Conservation (phyloP, 2,888 invertebrate genomes). For the Hyles lineata region DNA sequence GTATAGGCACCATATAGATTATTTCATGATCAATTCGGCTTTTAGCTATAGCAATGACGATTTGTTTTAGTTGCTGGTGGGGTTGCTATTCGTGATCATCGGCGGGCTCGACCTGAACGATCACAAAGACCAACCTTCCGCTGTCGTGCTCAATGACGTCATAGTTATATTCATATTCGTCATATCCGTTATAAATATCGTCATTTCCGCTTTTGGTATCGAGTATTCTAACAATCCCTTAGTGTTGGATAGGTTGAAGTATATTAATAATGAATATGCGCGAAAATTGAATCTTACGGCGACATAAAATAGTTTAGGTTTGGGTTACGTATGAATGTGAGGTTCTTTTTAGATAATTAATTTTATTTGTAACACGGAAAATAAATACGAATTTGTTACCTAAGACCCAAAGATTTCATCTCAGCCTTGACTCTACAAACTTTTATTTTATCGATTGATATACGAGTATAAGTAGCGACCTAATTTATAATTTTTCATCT, state of each 20-base stretch:
- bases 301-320: not conserved
- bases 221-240: conserved; percentile 89
- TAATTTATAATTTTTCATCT: too few relatives aligned
- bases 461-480: too few relatives aligned
- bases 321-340: not conserved
- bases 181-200: conserved; percentile 92
- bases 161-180: conserved; percentile 92
- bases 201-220: conserved; percentile 93
- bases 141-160: conserved; percentile 91
- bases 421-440: too few relatives aligned
- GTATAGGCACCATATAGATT: not conserved
- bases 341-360: too few relatives aligned
- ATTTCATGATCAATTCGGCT: not conserved
- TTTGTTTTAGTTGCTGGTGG: conserved; percentile 91
- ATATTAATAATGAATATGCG: conserved; percentile 73
- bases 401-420: too few relatives aligned
- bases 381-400: too few relatives aligned
- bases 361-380: too few relatives aligned
- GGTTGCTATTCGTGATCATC: conserved; percentile 92
- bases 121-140: conserved; percentile 89
- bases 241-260: conserved; percentile 75
- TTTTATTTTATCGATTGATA: too few relatives aligned
- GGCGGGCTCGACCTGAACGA: conserved; percentile 93
- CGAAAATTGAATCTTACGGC: conserved; percentile 60
- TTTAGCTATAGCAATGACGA: not conserved